Evolutionary conservation across 2,113 vertebrate genomes (phyloP), one percentile per base, ranked within the genome.

Genomic region (Trochalopteron elliotii): DNA sequence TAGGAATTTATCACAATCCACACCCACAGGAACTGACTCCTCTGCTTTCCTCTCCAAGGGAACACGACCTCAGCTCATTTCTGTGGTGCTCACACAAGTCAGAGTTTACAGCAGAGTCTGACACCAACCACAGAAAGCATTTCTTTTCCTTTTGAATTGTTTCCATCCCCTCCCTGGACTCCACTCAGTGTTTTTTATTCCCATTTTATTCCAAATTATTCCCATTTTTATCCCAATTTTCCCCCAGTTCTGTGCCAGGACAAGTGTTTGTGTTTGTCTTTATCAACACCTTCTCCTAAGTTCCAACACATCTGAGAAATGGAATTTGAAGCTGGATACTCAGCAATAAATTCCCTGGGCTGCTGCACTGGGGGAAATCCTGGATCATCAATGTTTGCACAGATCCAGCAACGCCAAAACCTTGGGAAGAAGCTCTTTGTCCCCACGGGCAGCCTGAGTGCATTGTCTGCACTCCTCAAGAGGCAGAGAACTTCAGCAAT

Each of bases 381-480:
- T 2, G 64, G 84, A 50, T 75, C 60, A 9, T 2, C 1, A 16
- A 47, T 37, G n/a, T 45, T 5, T 31, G 37, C 61, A 17, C 17
- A 9, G 40, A 50, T 35, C 50, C 87, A 47, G 80, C 50, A 30
- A 4, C 7, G 15, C 3, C 5, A 12, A 30, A 61, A 17, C 31
- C 52, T 7, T 3, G 33, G 56, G 70, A 27, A 61, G 15, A 8
- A 44, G 25, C 31, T 67, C 45, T 39, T 39, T 31, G 16, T 23
- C 55, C 22, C 50, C 44, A 17, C 0, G 2, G 1, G 8, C 61
- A 11, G 55, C 7, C n/a, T 3, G n/a, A 25, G 0, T 1, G 27
- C 17, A 2, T 4, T 15, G 15, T 2, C 45, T 45, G 60, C 37
- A 3, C 25, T 21, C 5, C 42, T n/a, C 81, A 52, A 24, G 17